phyloP scores from a whole-genome alignment of 2,113 vertebrate species.

The Charina bottae region DNA sequence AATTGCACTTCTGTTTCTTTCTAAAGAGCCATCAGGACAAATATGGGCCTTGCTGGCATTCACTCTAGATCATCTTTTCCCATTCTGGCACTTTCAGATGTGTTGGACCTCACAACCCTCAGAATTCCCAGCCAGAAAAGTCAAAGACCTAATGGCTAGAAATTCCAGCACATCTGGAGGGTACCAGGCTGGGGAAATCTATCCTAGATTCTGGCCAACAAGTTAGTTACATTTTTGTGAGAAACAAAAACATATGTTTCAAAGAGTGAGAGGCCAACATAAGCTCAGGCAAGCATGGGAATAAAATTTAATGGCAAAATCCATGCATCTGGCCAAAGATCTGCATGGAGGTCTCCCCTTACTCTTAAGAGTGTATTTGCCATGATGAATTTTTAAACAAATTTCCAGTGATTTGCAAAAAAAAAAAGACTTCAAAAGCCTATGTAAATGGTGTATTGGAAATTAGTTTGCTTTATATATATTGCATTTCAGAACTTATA shows the following conservation, averaged over 20 bases:
- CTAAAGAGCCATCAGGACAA: constrained; percentile 54
- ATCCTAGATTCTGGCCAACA: constrained; percentile 60
- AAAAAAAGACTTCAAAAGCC: constrained; percentile 2
- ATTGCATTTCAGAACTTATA: not conserved
- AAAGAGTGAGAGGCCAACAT: constrained; percentile 66
- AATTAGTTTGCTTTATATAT: accelerated
- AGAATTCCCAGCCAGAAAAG: not conserved
- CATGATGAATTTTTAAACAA: not conserved
- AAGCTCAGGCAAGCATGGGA: constrained; percentile 58
- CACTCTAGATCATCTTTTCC: constrained; percentile 38
- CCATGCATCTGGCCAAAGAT: constrained; percentile 21
- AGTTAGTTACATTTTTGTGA: constrained; percentile 61
- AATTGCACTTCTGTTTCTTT: not conserved
- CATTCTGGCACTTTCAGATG: not conserved
- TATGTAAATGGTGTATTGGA: not conserved
- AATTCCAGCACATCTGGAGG: not conserved
- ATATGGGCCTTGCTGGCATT: constrained; percentile 43
- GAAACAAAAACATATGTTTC: constrained; percentile 76
- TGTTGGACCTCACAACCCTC: not conserved
- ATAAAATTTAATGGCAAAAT: constrained; percentile 51
- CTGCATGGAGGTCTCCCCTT: not conserved
- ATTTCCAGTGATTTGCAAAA: not conserved
- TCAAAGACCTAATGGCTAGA: not conserved
- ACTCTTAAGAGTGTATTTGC: not conserved
- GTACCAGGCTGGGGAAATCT: not conserved